Conservation (phyloP, 2,113 vertebrate species). For the Spea bombifrons region DNA sequence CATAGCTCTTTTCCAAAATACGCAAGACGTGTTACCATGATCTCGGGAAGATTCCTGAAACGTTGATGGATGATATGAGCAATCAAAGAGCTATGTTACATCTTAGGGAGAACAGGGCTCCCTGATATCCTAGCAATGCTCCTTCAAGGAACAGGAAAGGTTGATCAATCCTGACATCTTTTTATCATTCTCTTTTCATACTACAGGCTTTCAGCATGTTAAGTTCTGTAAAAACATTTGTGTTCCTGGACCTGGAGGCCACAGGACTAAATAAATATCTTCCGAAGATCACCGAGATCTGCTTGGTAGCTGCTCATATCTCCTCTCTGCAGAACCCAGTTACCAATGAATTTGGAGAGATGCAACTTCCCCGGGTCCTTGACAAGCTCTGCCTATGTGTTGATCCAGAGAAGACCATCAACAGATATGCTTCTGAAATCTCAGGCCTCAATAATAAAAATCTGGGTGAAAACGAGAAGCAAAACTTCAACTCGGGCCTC, state of each 20-base stretch:
- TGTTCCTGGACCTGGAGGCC: constrained; percentile 64
- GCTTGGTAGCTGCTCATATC: constrained; percentile 56
- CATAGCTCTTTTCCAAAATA: too few relatives aligned
- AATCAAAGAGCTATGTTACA: too few relatives aligned
- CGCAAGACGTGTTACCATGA: too few relatives aligned
- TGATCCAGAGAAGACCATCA: constrained; percentile 54
- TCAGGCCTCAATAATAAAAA: constrained; percentile 56
- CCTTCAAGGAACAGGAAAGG: too few relatives aligned
- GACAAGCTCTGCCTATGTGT: constrained; percentile 63
- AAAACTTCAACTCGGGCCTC: constrained; percentile 26
- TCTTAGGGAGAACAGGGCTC: too few relatives aligned
- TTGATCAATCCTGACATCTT: too few relatives aligned
- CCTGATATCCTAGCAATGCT: too few relatives aligned
- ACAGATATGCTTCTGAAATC: constrained; percentile 52
- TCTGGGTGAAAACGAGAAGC: constrained; percentile 52
- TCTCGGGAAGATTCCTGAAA: too few relatives aligned
- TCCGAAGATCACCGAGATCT: constrained; percentile 55
- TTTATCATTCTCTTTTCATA: background rate
- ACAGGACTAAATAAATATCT: constrained; percentile 53
- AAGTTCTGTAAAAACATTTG: constrained; percentile 52
- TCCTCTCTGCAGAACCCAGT: constrained; percentile 50
- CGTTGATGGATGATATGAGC: too few relatives aligned
- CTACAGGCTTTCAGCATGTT: constrained; percentile 10
- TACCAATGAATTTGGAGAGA: constrained; percentile 11
- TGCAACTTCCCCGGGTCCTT: constrained; percentile 54